Base-by-base conservation (phyloP, 2,888 invertebrate genomes). In the Diabrotica balteata region DNA sequence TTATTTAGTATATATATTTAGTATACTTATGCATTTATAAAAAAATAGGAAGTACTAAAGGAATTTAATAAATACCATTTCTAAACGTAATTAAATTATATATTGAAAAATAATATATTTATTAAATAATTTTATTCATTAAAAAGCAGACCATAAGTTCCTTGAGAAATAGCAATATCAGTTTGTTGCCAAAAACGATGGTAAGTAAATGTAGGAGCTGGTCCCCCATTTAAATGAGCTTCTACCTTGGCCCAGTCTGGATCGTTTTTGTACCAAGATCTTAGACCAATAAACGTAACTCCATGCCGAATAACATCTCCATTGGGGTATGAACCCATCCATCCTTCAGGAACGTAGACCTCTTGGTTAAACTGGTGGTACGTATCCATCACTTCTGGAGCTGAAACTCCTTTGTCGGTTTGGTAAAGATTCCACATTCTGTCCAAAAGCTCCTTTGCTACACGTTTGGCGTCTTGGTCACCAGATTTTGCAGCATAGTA, bases 161-260 rank as follows among this genome's bases (percentile, higher is more conserved):
- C 76, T 22, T 67, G 64, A 32, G 76, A 67, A 43, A 76, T 63
- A 58, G 76, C 76, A 32, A 76, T 62, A 46, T 76, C 76, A 69
- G 73, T 46, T 65, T 76, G 76, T 22, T 72, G 66, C 76, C 76
- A 76, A 71, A 75, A 76, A 60, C 76, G 72, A 70, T 76, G 76
- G 68, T 73, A 75, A 22, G 60, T 65, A 60, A 76, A 74, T 43
- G 57, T 67, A 11, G 76, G 76, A 10, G 70, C 73, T n/a, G 61
- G 62, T 8, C 76, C 76, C 17, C 76, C 75, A 49, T 68, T 63
- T n/a, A 76, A 58, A 67, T 75, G 58, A 52, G 61, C 55, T 59
- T 75, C 66, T 8, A 76, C 71, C 64, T 75, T 74, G 8, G 67
- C 7, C 72, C 71, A 76, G 4, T 75, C 70, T 1, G 75, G 69